phyloP scores from a whole-genome alignment of 2,113 vertebrate genomes.

The Pomatostomus ruficeps region DNA sequence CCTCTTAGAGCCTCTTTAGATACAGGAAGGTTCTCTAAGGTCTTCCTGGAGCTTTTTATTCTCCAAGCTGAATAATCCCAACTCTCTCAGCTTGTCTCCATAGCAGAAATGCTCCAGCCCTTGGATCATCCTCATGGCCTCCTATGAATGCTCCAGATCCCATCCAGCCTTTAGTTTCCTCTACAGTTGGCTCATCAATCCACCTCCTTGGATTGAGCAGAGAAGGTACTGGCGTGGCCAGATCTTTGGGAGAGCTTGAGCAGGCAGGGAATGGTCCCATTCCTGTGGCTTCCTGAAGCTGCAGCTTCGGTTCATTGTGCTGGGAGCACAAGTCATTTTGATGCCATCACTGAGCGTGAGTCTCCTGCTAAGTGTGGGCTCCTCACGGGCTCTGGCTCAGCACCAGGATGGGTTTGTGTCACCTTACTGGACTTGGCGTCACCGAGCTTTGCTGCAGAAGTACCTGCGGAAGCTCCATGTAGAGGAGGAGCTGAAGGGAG shows the following conservation, averaged over 20 bases:
- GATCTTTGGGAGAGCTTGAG: neutral
- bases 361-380: neutral
- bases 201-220: neutral
- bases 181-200: neutral
- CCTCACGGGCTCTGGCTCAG: neutral
- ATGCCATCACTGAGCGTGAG: fast-evolving
- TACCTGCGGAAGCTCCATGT: neutral
- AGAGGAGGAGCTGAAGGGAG: neutral
- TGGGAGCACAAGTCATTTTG: neutral
- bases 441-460: neutral
- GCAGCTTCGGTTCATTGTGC: neutral
- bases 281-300: neutral
- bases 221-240: neutral
- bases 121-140: neutral
- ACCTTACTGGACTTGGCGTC: neutral
- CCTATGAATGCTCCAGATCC: neutral
- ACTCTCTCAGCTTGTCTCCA: neutral
- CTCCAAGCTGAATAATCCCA: neutral
- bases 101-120: neutral
- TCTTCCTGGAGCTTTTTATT: neutral
- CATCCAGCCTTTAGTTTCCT: neutral
- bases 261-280: neutral
- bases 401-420: neutral
- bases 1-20: neutral
- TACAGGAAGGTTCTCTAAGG: neutral